Evolutionary conservation across 2,888 invertebrate genomes (phyloP), one percentile per base, ranked within the genome.

Genomic region (Lithophane socia): DNA sequence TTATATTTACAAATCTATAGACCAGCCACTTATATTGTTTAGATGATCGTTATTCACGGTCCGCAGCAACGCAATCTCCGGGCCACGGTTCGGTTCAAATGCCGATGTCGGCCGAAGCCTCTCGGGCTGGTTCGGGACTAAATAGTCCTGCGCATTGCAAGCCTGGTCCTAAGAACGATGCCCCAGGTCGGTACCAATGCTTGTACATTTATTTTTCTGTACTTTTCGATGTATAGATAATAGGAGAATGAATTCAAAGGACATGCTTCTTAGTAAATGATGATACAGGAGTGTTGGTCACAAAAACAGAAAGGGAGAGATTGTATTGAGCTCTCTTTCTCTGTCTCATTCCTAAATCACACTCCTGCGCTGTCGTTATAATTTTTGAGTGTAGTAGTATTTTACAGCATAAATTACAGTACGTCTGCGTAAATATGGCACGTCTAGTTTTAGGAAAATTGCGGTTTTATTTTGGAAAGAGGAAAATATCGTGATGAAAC

Each of bases 101-200:
- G 95, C 95, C 97, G 79, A 96, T 96, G 95, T 97, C 97, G 5
- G 97, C 97, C 47, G 97, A 97, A 85, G 96, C 94, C 9, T 96
- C 96, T 8, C 93, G 96, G 37, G 96, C 97, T 10, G 93, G 94
- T 82, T 96, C 96, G 12, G 96, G 95, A 2, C 94, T 97, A 58
- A 96, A 95, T 90, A 96, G 96, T 75, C 97, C 97, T 52, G 96
- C 97, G 81, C 95, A 95, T 86, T 94, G 94, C 92, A 96, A 96
- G 86, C 95, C 93, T 29, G 94, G 94, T 10, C 93, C 94, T 63
- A 95, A 95, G 68, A 93, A 94, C 86, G 97, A 97, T 90, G 95
- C 96, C 71, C 97, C 97, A 91, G 97, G 97, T 97, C 86, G 81
- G 95, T 93, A 80, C 73, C 56, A 10, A 67, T 7, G 29, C 47